Conservation (phyloP, 2,888 invertebrate genomes). For the Trissolcus brochymenae region DNA sequence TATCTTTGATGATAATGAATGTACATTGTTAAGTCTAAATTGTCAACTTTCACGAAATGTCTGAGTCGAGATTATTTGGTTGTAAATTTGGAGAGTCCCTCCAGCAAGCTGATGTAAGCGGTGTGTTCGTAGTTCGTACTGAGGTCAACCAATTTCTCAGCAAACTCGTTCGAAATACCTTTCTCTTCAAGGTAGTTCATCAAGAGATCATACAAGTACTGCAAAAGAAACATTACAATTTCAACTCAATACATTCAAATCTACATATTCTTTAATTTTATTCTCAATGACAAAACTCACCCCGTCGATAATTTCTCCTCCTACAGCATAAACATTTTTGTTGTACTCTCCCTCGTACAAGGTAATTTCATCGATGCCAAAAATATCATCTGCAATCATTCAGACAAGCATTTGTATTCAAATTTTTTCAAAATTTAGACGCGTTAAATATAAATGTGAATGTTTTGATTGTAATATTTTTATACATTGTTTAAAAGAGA, state of each 20-base stretch:
- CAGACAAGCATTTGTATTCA: slow-evolving; percentile 10
- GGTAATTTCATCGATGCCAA: slow-evolving; percentile 95
- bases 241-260: slow-evolving; percentile 15
- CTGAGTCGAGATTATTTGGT: slow-evolving; percentile 75
- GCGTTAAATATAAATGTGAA: neutral
- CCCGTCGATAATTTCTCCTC: slow-evolving; percentile 96
- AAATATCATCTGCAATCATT: slow-evolving; percentile 86
- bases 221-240: slow-evolving; percentile 71
- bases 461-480: slow-evolving; percentile 52
- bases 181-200: slow-evolving; percentile 98
- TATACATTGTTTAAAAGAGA: slow-evolving; percentile 39
- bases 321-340: slow-evolving; percentile 91
- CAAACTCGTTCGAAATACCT: slow-evolving; percentile 95
- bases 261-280: neutral
- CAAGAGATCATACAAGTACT: slow-evolving; percentile 95
- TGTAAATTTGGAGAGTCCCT: slow-evolving; percentile 91
- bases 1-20: slow-evolving; percentile 24
- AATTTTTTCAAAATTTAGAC: no score
- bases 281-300: slow-evolving; percentile 78
- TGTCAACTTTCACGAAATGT: slow-evolving; percentile 6
- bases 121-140: slow-evolving; percentile 96
- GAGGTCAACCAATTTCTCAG: slow-evolving; percentile 89
- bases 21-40: slow-evolving; percentile 34
- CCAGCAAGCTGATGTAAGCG: slow-evolving; percentile 92
- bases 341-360: slow-evolving; percentile 92